Evolutionary conservation across 1,140 invertebrate species (phyloP).

Genomic region (Drosophila nigromelanica): DNA sequence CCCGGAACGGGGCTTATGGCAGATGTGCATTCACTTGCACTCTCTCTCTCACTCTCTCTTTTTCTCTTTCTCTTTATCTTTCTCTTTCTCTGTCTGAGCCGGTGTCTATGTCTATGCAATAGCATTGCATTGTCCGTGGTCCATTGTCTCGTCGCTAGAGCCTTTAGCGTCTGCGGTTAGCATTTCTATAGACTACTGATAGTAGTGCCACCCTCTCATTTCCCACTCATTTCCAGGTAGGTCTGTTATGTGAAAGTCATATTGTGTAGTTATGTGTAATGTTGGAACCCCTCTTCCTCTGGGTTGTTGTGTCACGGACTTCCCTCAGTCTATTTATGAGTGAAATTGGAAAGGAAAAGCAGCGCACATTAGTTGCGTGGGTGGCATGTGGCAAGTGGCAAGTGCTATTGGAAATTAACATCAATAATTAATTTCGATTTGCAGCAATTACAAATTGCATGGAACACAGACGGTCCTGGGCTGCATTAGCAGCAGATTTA

Average conservation of each 20-base stretch:
- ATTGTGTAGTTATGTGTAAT: slow-evolving; percentile 18
- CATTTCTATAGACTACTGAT: slow-evolving; percentile 30
- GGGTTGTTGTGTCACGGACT: slow-evolving; percentile 8
- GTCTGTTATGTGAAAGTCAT: slow-evolving; percentile 11
- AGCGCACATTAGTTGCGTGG: slow-evolving; percentile 50
- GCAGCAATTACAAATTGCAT: slow-evolving; percentile 60
- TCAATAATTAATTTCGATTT: slow-evolving; percentile 81
- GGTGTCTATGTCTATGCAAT: slow-evolving; percentile 20
- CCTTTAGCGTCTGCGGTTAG: slow-evolving; percentile 44
- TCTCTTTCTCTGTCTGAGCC: slow-evolving; percentile 3
- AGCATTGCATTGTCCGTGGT: slow-evolving; percentile 33
- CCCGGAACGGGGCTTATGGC: slow-evolving; percentile 53
- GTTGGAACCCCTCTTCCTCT: background rate
- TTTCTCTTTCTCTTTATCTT: background rate
- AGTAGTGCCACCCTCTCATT: background rate
- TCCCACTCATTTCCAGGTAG: slow-evolving; percentile 13
- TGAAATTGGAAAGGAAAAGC: slow-evolving; percentile 52
- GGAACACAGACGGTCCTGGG: background rate
- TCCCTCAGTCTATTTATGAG: slow-evolving; percentile 1
- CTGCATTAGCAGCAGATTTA: slow-evolving; percentile 39
- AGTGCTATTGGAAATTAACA: slow-evolving; percentile 69
- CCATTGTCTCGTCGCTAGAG: slow-evolving; percentile 36
- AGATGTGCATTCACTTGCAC: slow-evolving; percentile 61
- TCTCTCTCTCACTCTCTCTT: background rate
- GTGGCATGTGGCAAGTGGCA: slow-evolving; percentile 30